Conservation (phyloP, 2,113 vertebrate genomes). For the Tauraco erythrolophus region DNA sequence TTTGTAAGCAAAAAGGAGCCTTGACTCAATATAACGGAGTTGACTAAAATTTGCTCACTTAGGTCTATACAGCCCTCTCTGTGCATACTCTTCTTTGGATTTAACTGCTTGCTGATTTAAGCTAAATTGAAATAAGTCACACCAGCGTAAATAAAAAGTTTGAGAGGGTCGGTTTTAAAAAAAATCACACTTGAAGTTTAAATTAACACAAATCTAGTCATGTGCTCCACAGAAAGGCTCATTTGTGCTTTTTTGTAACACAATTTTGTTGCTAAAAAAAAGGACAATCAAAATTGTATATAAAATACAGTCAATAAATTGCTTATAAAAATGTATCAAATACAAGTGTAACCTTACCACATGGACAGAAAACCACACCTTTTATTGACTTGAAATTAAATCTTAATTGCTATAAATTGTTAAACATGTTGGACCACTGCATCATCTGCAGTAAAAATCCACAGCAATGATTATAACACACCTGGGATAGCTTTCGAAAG, state of each 20-base stretch:
- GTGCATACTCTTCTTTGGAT: not conserved
- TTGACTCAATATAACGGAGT: not conserved
- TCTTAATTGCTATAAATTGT: not conserved
- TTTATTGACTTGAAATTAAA: not conserved
- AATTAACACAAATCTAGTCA: not conserved
- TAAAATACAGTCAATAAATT: not conserved
- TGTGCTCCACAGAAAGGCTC: not conserved
- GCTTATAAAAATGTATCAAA: not conserved
- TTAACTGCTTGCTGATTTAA: constrained; percentile 10
- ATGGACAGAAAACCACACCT: not conserved
- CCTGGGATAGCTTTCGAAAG: not conserved
- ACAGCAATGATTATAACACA: not conserved
- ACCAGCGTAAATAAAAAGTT: not conserved
- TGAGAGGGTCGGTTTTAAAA: not conserved
- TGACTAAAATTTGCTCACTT: not conserved
- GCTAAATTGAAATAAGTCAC: not conserved
- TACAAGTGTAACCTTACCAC: not conserved
- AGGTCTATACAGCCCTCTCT: not conserved
- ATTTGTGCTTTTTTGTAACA: not conserved
- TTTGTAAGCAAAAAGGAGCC: not conserved
- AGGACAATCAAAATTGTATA: not conserved
- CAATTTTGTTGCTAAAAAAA: not conserved
- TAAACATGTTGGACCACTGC: not conserved
- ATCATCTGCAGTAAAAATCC: not conserved
- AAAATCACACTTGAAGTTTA: not conserved